Evolutionary conservation across 2,113 vertebrate genomes (phyloP), one percentile per base, ranked within the genome.

Genomic region (Procapra przewalskii): DNA sequence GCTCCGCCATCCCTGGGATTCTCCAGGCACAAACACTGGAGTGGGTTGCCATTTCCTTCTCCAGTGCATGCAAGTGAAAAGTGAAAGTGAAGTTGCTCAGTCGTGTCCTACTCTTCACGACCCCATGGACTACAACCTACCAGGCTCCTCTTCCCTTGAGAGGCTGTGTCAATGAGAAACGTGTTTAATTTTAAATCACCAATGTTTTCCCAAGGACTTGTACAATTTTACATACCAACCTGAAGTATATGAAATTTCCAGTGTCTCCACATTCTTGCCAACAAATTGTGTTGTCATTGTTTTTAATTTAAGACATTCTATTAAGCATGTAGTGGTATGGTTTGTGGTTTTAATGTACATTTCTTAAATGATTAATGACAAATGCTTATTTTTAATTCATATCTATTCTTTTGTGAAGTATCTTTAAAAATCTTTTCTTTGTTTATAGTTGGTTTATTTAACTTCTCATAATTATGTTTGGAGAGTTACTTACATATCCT

Each of bases 61-160:
- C 67, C 67, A 40, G 1, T 33, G 14, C 60, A 62, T 33, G 60
- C 0, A 33, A 64, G 14, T 64, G 60, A 33, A 33, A 33, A 64
- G 31, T 33, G 31, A 64, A 64, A 33, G 60, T 64, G 14, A 33
- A 33, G 14, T 64, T 1, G 1, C 14, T 64, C 60, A 64, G 60
- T 62, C 6, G 6, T 33, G 31, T 64, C 14, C 3, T 0, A 33
- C 14, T 62, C 60, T 7, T 62, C 0, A 3, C 3, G 0, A 62
- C 29, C 29, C 14, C 14, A 33, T 64, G 60, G 3, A 64, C 60
- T 33, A 31, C 14, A 64, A 14, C 31, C 31, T 4, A 64, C 14
- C 31, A 64, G 60, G 15, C 31, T 64, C 60, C 60, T 64, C 31
- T 15, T 64, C n/a, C 10, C 10, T 40, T 71, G 67, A 71, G 36